Conservation (phyloP, 2,113 vertebrate species). For the Scalopus aquaticus region DNA sequence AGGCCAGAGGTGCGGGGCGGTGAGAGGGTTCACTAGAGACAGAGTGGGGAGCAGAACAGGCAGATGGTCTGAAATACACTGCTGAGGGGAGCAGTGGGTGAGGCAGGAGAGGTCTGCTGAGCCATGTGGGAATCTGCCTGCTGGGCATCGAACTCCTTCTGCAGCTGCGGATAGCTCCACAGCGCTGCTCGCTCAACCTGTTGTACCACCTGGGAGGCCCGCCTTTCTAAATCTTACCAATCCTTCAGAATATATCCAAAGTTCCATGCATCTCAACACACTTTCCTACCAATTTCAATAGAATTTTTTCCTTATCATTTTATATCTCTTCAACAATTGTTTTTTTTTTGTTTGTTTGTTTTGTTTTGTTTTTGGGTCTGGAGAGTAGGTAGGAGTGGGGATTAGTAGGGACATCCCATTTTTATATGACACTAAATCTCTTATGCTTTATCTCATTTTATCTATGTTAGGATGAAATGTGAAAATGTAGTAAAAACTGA, state of each 20-base stretch:
- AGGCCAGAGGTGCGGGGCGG: too few species aligned
- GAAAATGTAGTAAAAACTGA: neutral
- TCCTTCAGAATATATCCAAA: neutral
- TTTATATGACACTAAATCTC: neutral
- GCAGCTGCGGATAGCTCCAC: too few species aligned
- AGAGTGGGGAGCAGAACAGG: too few species aligned
- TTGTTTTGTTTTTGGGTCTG: neutral
- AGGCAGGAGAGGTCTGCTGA: too few species aligned
- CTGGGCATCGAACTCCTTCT: too few species aligned
- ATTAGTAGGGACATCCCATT: constrained; percentile 2
- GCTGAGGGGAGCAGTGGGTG: too few species aligned
- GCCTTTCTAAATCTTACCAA: neutral
- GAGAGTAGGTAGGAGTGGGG: neutral
- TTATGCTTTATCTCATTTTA: constrained; percentile 43
- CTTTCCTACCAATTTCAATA: constrained; percentile 17
- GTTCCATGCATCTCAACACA: constrained; percentile 29
- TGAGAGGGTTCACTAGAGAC: too few species aligned
- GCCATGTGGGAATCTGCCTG: too few species aligned
- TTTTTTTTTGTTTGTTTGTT: neutral
- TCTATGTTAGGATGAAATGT: neutral
- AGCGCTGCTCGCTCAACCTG: too few species aligned
- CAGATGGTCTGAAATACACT: too few species aligned
- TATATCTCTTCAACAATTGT: neutral
- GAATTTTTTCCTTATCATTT: neutral
- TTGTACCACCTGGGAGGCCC: too few species aligned